Base-by-base conservation (phyloP, 2,113 vertebrate genomes). In the Myodes glareolus region DNA sequence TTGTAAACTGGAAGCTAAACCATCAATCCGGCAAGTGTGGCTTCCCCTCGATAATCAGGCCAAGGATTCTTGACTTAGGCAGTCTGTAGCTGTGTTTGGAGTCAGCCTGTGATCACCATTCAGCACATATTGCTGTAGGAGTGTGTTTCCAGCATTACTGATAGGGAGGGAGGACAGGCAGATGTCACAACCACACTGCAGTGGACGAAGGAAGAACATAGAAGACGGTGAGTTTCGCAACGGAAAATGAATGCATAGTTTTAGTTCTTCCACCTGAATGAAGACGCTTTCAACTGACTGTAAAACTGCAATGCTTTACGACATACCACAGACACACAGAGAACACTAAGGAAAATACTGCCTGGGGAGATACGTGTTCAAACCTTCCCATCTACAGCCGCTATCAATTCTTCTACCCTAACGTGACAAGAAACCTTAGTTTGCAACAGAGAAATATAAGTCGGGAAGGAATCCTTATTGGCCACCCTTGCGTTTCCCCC, bases 341-440 rank as follows among this genome's bases (percentile, higher is more conserved):
- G 14, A 96, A 97, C 78, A 98, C 94, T 94, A 97, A 96, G 95
- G 94, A 95, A 97, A 97, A 97, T 98, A 97, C 75, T 98, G 97
- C 98, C 98, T 97, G 82, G 96, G 95, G 97, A 97, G 87, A 91
- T 93, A 72, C 97, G 67, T 97, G 91, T 86, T 97, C 97, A 98
- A 91, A 97, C 98, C 61, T 98, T 96, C 91, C 96, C 98, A 97
- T 98, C 96, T 98, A 97, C 93, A 98, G 98, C 97, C 97, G 97
- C 97, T 97, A 97, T 97, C 98, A 98, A 98, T 98, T 98, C 98
- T 96, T 97, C 97, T 97, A 86, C 86, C 92, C 97, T 94, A 94
- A 95, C 89, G 95, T 96, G 95, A 98, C 93, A 90, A 98, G 98
- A 98, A 98, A 97, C 97, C 96, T 95, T 94, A 97, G 97, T 95